These are phyloP conservation scores for Ochropacha duplaris DNA, from an alignment of 2,888 invertebrate genomes.

Conservation along the genomic window DNA sequence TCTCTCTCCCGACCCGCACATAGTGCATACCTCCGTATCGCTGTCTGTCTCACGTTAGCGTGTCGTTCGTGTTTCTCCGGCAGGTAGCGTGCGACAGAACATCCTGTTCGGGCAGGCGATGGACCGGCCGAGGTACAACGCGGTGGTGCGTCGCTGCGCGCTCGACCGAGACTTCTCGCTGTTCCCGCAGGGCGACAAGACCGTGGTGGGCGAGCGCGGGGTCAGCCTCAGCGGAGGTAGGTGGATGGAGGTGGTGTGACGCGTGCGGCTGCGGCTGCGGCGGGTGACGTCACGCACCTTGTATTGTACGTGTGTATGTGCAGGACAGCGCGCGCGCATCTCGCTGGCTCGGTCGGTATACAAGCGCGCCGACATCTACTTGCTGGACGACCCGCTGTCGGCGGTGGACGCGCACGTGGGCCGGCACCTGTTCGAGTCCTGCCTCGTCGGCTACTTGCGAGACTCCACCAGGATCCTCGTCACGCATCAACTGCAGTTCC, in stretches of 20 bases:
- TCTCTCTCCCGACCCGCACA: slow-evolving; percentile 59
- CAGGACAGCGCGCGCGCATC: slow-evolving; percentile 94
- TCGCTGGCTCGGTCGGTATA: slow-evolving; percentile 94
- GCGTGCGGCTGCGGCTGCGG: too few species aligned
- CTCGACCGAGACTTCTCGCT: slow-evolving; percentile 88
- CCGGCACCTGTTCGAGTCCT: slow-evolving; percentile 93
- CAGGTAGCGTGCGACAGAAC: slow-evolving; percentile 93
- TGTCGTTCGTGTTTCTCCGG: slow-evolving; percentile 83
- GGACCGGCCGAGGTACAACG: slow-evolving; percentile 86
- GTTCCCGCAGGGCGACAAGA: slow-evolving; percentile 92
- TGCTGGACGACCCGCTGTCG: slow-evolving; percentile 95
- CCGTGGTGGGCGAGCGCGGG: slow-evolving; percentile 93
- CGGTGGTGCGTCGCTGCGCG: slow-evolving; percentile 87
- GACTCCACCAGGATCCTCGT: slow-evolving; percentile 89
- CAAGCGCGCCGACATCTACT: slow-evolving; percentile 92
- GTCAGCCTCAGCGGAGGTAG: slow-evolving; percentile 92
- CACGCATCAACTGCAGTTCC: slow-evolving; percentile 89
- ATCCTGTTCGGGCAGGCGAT: slow-evolving; percentile 93
- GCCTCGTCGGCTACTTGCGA: slow-evolving; percentile 86
- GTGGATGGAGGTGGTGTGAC: too few species aligned
- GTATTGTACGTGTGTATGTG: slow-evolving; percentile 16
- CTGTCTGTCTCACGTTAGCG: slow-evolving; percentile 80
- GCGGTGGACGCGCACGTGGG: slow-evolving; percentile 97
- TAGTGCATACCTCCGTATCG: slow-evolving; percentile 83
- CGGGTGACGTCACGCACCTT: background rate